Evolutionary conservation across 1,140 invertebrate species (phyloP).

Genomic region (Drosophila sproati): DNA sequence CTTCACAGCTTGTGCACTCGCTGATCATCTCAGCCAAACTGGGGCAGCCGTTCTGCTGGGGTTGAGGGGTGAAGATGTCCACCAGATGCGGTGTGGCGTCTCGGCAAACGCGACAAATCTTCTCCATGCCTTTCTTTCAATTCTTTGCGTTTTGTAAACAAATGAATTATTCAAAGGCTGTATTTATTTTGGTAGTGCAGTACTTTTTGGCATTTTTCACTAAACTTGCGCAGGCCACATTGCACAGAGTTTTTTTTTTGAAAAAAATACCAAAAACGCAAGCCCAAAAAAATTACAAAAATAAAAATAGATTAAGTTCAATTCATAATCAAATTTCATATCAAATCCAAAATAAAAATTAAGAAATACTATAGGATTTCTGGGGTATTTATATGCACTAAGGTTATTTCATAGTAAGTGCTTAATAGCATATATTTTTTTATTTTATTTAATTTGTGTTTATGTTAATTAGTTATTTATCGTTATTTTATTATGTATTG

Average conservation of each 20-base stretch:
- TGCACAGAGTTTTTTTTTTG: neutral
- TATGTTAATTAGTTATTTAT: too few species aligned
- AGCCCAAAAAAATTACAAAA: neutral
- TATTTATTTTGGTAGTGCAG: neutral
- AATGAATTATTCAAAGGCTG: slow-evolving; percentile 17
- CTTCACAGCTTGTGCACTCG: slow-evolving; percentile 31
- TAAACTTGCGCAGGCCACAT: neutral
- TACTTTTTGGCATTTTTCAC: slow-evolving; percentile 5
- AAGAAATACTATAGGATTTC: too few species aligned
- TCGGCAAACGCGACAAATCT: slow-evolving; percentile 39
- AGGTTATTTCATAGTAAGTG: too few species aligned
- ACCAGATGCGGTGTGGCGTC: slow-evolving; percentile 1
- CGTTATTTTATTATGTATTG: neutral
- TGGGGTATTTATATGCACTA: too few species aligned
- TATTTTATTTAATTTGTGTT: too few species aligned
- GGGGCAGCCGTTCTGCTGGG: slow-evolving; percentile 8
- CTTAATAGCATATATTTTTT: too few species aligned
- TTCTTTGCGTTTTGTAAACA: slow-evolving; percentile 21
- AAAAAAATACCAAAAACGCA: neutral
- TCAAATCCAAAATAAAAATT: too few species aligned
- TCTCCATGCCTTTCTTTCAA: slow-evolving; percentile 10
- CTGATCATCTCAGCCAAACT: slow-evolving; percentile 34
- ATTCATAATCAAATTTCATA: too few species aligned
- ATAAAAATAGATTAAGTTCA: neutral
- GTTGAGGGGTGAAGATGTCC: slow-evolving; percentile 20